These are phyloP conservation scores for Odobenus rosmarus DNA, from an alignment of 2,113 vertebrate species.

Conservation along the genomic window DNA sequence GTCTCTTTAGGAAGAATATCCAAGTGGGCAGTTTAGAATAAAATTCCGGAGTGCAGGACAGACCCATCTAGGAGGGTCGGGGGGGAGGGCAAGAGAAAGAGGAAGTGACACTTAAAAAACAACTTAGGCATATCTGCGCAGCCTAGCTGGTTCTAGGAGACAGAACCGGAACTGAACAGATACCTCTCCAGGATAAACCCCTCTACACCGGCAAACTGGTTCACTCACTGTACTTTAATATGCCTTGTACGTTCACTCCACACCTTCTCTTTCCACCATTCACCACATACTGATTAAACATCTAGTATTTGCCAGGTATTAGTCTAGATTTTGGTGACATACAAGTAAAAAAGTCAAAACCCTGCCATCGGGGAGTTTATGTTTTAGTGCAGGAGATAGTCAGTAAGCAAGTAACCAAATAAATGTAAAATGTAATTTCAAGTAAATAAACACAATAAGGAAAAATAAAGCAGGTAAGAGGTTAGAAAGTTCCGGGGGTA, in stretches of 20 bases:
- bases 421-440: slow-evolving; percentile 47
- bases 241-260: fast-evolving
- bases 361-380: neutral
- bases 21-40: neutral
- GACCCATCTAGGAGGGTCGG: neutral
- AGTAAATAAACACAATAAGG: slow-evolving; percentile 15
- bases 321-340: neutral
- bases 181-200: neutral
- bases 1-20: slow-evolving; percentile 49
- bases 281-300: neutral
- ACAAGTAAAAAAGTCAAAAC: neutral
- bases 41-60: slow-evolving; percentile 21
- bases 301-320: neutral
- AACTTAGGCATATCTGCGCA: neutral
- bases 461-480: neutral
- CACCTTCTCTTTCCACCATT: neutral
- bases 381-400: neutral
- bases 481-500: neutral
- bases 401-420: neutral
- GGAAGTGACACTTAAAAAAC: neutral
- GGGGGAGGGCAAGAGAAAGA: neutral
- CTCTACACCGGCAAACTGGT: neutral
- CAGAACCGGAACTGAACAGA: neutral
- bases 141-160: neutral
- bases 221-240: neutral